These are phyloP conservation scores for Muntiacus muntjak DNA, from an alignment of 2,113 vertebrate species.

Conservation along the genomic window DNA sequence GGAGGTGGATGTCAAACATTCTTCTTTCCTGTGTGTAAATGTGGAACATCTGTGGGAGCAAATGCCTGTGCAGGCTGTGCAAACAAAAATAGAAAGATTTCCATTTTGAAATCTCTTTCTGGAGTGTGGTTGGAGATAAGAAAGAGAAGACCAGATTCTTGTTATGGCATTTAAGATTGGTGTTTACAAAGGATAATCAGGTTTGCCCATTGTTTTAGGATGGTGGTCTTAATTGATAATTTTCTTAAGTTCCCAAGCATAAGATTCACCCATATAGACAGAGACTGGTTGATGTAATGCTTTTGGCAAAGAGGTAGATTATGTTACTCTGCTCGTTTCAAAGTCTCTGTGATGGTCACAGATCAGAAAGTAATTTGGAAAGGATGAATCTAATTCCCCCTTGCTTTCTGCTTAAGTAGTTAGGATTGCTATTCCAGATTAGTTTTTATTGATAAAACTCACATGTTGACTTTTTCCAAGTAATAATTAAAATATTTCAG, in stretches of 20 bases:
- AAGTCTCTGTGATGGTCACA: background rate
- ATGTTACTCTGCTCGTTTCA: background rate
- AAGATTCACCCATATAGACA: background rate
- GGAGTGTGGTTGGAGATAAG: background rate
- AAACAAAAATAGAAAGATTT: constrained; percentile 34
- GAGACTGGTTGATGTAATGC: background rate
- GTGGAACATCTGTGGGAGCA: constrained; percentile 37
- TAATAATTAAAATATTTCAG: background rate
- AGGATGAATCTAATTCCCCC: background rate
- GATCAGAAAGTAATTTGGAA: constrained; percentile 27
- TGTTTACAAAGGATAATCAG: constrained; percentile 4
- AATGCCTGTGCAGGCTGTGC: background rate
- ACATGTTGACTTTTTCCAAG: constrained; percentile 18
- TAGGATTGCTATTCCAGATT: background rate
- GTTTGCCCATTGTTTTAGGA: background rate
- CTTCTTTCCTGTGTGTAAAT: constrained; percentile 20
- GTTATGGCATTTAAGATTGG: background rate
- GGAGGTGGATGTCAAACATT: background rate
- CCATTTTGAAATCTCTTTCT: constrained; percentile 29
- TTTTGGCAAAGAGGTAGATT: background rate
- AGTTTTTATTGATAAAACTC: background rate
- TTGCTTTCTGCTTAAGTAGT: background rate
- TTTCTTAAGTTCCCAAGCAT: background rate
- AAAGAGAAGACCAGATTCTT: background rate
- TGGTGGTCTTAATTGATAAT: background rate